Conservation (phyloP, 1,140 invertebrate genomes). For the Conus betulinus region DNA sequence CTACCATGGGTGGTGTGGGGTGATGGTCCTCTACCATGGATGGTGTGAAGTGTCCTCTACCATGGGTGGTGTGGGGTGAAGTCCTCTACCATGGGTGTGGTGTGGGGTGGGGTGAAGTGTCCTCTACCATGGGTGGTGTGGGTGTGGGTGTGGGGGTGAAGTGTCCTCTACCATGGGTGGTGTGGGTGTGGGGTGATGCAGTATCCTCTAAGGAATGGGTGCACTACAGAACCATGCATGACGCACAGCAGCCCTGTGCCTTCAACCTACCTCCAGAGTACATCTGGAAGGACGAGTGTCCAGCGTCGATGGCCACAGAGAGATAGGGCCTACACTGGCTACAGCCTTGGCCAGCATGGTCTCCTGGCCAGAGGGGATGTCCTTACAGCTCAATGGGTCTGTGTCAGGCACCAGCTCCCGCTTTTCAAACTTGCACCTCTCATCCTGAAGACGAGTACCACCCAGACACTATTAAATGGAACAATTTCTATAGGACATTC, state of each 20-base stretch:
- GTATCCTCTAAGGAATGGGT: not conserved
- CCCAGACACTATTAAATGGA: no score
- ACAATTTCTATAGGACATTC: no score
- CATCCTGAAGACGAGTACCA: conserved; percentile 66
- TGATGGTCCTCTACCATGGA: no score
- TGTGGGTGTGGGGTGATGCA: not conserved
- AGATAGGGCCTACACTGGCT: conserved; percentile 82
- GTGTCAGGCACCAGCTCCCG: conserved; percentile 53
- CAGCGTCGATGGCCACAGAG: conserved; percentile 77
- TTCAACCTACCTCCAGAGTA: conserved; percentile 50
- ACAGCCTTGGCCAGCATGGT: conserved; percentile 79
- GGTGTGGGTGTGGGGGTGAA: no score
- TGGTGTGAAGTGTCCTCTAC: no score
- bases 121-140: no score
- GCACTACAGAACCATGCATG: not conserved
- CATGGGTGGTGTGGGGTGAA: no score
- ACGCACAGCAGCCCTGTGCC: not conserved
- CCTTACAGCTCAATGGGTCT: conserved; percentile 61
- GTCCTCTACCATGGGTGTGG: no score
- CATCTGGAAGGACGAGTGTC: conserved; percentile 60
- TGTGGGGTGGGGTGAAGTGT: no score
- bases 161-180: no score
- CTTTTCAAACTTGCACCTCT: conserved; percentile 77
- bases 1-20: no score
- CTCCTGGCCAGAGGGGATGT: conserved; percentile 63